Base-by-base conservation (phyloP, 1,140 invertebrate genomes). In the Papilio dardanus region DNA sequence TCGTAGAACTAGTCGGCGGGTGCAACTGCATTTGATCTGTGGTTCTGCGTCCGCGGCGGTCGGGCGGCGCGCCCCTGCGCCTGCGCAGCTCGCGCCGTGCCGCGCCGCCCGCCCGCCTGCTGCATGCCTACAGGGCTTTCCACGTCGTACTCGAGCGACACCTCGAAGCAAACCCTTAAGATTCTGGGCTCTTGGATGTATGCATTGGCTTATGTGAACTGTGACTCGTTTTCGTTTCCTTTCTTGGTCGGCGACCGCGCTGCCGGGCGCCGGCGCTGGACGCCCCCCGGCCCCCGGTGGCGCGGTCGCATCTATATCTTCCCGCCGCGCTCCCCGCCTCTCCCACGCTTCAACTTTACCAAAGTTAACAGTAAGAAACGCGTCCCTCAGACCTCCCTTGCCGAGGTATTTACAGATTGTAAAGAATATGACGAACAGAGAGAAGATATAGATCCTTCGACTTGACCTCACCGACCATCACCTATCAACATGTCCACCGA, bases 161-260 rank as follows among this genome's bases (percentile, higher is more conserved):
- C 86, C 90, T 90, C 89, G 89, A 91, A 83, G 88, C 89, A 93
- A 93, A 92, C 91, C 90, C 91, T 93, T 93, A 91, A 91, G 83
- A 93, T 93, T 93, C 91, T 93, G 91, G 91, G 91, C 91, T 93
- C 90, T 93, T 93, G 91, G 91, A 93, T 93, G 91, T 93, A 86
- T 93, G 91, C 89, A 93, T 93, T 93, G 91, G 91, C 91, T 93
- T 93, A 91, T 93, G 91, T 93, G 88, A 93, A 91, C 87, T 91
- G 91, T 92, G 89, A 93, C 88, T 92, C 87, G 89, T 91, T 93
- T 93, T 93, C 90, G 91, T 93, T 93, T 92, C 90, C 89, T 93
- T 93, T 92, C 91, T 92, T 93, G 89, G 88, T 91, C 88, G 88
- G 86, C 86, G 86, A 77, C 78, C 85, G 87, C 77, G 87, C 74